These are phyloP conservation scores for Trematomus loennbergii DNA, from an alignment of 2,113 vertebrate species.

Conservation along the genomic window DNA sequence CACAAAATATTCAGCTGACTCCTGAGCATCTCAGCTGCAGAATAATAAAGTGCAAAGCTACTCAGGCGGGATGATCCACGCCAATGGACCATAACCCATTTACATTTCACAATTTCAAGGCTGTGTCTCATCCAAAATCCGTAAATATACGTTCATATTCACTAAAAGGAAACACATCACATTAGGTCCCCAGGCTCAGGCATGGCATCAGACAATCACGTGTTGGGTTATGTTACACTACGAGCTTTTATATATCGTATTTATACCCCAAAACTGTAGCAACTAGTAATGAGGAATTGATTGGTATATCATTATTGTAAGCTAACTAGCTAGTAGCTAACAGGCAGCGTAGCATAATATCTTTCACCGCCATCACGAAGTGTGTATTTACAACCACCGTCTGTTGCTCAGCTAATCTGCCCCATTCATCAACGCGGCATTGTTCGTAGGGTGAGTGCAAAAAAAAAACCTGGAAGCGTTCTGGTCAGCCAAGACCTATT, in stretches of 20 bases:
- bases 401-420: slow-evolving; percentile 37
- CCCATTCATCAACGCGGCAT: slow-evolving; percentile 28
- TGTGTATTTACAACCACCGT: slow-evolving; percentile 47
- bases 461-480: slow-evolving; percentile 1
- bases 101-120: not conserved
- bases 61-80: slow-evolving; percentile 12
- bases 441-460: slow-evolving; percentile 16
- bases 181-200: slow-evolving; percentile 4
- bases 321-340: slow-evolving; percentile 35
- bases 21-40: slow-evolving; percentile 26
- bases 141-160: not conserved
- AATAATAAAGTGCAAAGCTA: slow-evolving; percentile 38
- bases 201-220: not conserved
- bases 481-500: not conserved
- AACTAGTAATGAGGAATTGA: not conserved
- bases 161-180: not conserved
- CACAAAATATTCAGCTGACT: slow-evolving; percentile 28
- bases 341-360: slow-evolving; percentile 19
- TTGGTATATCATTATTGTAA: not conserved
- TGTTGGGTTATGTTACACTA: not conserved
- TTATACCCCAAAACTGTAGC: not conserved
- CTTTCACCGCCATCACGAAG: slow-evolving; percentile 45
- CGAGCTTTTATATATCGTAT: not conserved
- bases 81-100: slow-evolving; percentile 13
- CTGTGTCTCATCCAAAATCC: not conserved